Percentiles rank a stretch among this genome's conserved stretches.
phyloP scores from a whole-genome alignment of 2,797 vertebrate species.

The Diplodus puntazzo region DNA sequence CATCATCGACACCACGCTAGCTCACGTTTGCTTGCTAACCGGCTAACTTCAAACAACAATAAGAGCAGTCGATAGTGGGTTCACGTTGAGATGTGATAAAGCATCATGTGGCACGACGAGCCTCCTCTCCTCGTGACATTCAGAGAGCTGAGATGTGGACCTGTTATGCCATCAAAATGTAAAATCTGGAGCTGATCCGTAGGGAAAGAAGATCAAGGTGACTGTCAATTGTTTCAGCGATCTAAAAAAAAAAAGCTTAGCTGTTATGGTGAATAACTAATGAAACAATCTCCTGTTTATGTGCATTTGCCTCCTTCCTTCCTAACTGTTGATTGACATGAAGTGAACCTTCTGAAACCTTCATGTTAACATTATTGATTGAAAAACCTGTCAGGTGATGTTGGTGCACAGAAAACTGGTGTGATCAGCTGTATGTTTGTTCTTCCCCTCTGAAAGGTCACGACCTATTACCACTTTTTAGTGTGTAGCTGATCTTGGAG shows the following conservation, averaged over 20 bases:
- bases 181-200: constrained; percentile 57
- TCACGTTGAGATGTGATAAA: background rate
- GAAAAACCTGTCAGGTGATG: constrained; percentile 10
- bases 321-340: background rate
- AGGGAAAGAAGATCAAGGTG: constrained; percentile 39
- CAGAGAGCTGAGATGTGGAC: background rate
- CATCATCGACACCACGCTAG: constrained; percentile 17
- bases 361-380: background rate
- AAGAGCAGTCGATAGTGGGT: background rate
- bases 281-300: background rate
- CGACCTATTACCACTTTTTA: background rate
- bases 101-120: background rate
- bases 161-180: constrained; percentile 8
- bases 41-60: constrained; percentile 50
- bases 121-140: background rate
- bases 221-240: constrained; percentile 18
- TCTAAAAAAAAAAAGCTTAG: background rate
- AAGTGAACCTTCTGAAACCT: background rate
- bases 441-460: background rate
- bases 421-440: background rate
- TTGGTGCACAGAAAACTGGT: background rate
- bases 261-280: background rate
- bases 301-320: too few species aligned
- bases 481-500: background rate
- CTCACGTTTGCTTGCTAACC: constrained; percentile 48